Percentiles rank a stretch among this genome's conserved stretches.
phyloP scores from a whole-genome alignment of 2,113 vertebrate genomes.

The Colistium nudipinnis region DNA sequence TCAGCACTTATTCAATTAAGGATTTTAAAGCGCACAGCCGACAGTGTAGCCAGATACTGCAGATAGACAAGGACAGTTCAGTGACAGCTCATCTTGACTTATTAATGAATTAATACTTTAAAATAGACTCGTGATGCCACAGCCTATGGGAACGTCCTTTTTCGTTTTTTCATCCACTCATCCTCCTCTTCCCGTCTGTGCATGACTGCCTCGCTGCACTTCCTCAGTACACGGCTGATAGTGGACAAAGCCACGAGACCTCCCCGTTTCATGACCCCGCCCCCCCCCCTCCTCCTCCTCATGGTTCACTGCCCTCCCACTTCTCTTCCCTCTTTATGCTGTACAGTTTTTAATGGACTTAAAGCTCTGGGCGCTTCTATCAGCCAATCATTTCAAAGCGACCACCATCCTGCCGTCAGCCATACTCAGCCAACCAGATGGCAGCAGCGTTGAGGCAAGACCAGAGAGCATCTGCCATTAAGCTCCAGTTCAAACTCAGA shows the following conservation, averaged over 20 bases:
- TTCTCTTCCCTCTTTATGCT: conserved; percentile 9
- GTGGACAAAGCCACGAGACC: conserved; percentile 46
- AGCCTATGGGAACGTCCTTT: not conserved
- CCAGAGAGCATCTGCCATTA: conserved; percentile 62
- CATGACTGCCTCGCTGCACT: conserved; percentile 39
- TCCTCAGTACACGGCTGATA: conserved; percentile 47
- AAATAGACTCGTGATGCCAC: not conserved
- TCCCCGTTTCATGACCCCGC: not conserved
- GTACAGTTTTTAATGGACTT: conserved; percentile 53
- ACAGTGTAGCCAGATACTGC: not conserved
- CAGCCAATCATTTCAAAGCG: conserved; percentile 48
- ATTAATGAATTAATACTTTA: conserved; percentile 7
- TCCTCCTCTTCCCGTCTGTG: conserved; percentile 22
- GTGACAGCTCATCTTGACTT: conserved; percentile 10
- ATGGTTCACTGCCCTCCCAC: not conserved
- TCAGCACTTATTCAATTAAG: conserved; percentile 6
- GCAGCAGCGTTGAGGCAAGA: conserved; percentile 64
- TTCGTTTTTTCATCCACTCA: conserved; percentile 1
- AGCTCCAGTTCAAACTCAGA: not conserved
- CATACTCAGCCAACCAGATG: conserved; percentile 72
- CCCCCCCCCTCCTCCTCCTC: not conserved
- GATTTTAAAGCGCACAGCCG: not conserved
- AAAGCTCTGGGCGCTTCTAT: conserved; percentile 45
- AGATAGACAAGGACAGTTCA: not conserved
- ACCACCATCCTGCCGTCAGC: conserved; percentile 49